Percentiles rank a stretch among this genome's conserved stretches.
phyloP scores from a whole-genome alignment of 2,797 vertebrate species.

The Telmatherina bonti region DNA sequence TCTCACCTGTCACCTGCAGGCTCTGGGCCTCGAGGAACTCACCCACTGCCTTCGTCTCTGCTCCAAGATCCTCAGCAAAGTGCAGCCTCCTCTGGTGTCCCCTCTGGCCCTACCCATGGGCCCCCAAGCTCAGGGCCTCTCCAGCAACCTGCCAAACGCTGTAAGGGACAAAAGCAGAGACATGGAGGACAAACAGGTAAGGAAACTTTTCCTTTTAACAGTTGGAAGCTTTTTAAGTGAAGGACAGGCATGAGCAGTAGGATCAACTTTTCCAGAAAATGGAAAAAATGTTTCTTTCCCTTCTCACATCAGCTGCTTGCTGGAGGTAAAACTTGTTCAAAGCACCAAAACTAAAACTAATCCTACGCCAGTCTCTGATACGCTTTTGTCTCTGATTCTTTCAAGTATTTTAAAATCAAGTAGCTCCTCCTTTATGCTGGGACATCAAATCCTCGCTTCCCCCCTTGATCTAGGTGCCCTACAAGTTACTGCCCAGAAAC shows the following conservation, averaged over 20 bases:
- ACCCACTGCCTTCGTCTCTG: conserved; percentile 95
- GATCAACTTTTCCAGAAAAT: neutral
- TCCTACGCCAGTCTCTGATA: conserved; percentile 7
- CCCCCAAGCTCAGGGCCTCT: conserved; percentile 67
- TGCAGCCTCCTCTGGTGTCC: conserved; percentile 94
- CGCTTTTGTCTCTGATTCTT: conserved; percentile 35
- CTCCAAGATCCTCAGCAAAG: conserved; percentile 99
- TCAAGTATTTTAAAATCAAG: conserved; percentile 8
- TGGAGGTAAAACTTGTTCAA: conserved; percentile 4
- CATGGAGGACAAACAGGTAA: conserved; percentile 86
- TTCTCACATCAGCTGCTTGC: neutral
- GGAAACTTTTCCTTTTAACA: conserved; percentile 13
- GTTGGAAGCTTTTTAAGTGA: neutral
- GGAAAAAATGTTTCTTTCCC: neutral
- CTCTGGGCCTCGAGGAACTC: conserved; percentile 90
- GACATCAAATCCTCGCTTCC: conserved; percentile 43
- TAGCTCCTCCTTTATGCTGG: conserved; percentile 14
- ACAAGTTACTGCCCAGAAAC: conserved; percentile 56
- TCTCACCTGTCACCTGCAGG: conserved; percentile 90
- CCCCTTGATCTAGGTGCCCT: conserved; percentile 30
- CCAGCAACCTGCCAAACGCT: conserved; percentile 73
- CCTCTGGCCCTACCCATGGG: conserved; percentile 83
- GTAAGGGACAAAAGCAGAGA: conserved; percentile 81
- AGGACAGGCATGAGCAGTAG: neutral
- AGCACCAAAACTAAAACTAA: conserved; percentile 1